Base-by-base conservation (phyloP, 2,888 invertebrate species). In the Standfussiana lucernea region DNA sequence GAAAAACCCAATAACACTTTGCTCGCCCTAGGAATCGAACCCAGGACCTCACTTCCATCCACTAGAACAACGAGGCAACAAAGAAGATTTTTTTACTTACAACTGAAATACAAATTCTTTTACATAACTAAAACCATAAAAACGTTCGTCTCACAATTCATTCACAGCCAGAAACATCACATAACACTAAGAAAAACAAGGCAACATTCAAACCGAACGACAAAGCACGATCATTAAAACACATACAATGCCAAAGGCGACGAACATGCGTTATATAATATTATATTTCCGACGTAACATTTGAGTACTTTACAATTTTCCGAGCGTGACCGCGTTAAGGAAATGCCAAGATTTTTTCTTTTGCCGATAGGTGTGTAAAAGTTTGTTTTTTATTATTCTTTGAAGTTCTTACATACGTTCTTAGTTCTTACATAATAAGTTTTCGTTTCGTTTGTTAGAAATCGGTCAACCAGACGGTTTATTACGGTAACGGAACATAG, bases 271-370 rank as follows among this genome's bases (percentile, higher is more conserved):
- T 72, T 82, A 84, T 81, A 81, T 87, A 84, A 86, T 86, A 81
- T 87, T 84, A 86, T 86, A 88, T 88, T 89, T 88, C 80, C 75
- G 84, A 88, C 85, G 84, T 89, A 89, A 89, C 87, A 89, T 90
- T 89, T 84, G 87, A 90, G 90, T 89, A 86, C 82, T 84, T 86
- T 82, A 83, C 86, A 89, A 84, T 89, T 89, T 89, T 85, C 77
- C 72, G 76, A 77, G 90, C 87, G 87, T 85, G 87, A 85, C 80
- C 72, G 62, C 72, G 62, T 75, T 80, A 62, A 72, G 59, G 61
- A 77, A 80, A 77, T 74, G 72, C 42, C 45, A 66, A 42, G 61
- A 68, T 64, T 53, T 79, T 75, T 69, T 72, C 78, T 80, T 77
- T 79, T 80, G 77, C 35, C n/a, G 50, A 21, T n/a, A 35, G 61